A percentile compares a stretch with the other conserved stretches of the same genome.
Evolutionary conservation across 2,113 vertebrate genomes (phyloP).

Genomic region (Oreotragus oreotragus): DNA sequence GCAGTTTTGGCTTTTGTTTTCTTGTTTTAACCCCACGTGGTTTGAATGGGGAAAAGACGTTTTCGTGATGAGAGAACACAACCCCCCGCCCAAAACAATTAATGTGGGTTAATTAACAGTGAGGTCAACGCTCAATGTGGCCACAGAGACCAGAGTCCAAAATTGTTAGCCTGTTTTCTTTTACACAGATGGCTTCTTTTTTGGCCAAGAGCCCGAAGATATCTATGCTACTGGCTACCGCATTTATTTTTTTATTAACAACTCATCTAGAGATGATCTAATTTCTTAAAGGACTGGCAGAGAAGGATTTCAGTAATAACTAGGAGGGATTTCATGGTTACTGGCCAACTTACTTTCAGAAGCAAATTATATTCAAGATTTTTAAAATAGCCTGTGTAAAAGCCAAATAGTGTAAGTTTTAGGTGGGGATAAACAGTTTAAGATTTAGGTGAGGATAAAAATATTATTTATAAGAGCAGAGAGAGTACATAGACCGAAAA

Average conservation of each 20-base stretch:
- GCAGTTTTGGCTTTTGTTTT: slow-evolving; percentile 23
- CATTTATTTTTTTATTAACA: slow-evolving; percentile 46
- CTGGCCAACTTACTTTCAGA: neutral
- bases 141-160: slow-evolving; percentile 29
- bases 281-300: slow-evolving; percentile 31
- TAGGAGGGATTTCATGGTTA: neutral
- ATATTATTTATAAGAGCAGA: neutral
- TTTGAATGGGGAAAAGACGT: slow-evolving; percentile 34
- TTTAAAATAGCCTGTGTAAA: neutral
- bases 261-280: slow-evolving; percentile 39
- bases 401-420: neutral
- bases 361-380: neutral
- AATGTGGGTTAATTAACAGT: slow-evolving; percentile 25
- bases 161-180: slow-evolving; percentile 48
- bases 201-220: slow-evolving; percentile 42
- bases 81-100: slow-evolving; percentile 25
- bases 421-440: neutral
- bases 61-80: slow-evolving; percentile 43
- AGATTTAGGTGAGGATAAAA: neutral
- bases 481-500: neutral
- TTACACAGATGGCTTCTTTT: slow-evolving; percentile 15
- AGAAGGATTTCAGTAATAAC: slow-evolving; percentile 3
- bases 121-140: slow-evolving; percentile 4
- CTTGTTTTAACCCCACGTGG: slow-evolving; percentile 47
- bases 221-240: neutral